Conservation (phyloP, 2,113 vertebrate species). For the Rhinopomastus cyanomelas region DNA sequence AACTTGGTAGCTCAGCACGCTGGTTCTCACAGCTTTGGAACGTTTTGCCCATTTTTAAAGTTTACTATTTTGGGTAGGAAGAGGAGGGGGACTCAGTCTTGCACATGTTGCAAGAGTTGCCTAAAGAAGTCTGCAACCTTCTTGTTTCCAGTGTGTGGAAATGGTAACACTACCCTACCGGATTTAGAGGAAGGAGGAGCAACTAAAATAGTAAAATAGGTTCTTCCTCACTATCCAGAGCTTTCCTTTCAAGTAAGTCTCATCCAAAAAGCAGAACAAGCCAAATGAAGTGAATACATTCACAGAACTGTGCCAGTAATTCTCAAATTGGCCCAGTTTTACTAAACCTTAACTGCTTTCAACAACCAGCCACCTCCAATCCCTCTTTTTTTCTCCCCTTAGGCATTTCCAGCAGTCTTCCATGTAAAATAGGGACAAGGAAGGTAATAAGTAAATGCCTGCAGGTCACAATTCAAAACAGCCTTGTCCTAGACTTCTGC, state of each 20-base stretch:
- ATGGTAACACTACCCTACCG: neutral
- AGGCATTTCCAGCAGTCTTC: neutral
- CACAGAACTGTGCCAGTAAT: neutral
- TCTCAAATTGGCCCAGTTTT: neutral
- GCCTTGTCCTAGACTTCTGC: neutral
- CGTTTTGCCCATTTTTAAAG: neutral
- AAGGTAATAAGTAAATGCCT: neutral
- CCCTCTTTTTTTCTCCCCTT: neutral
- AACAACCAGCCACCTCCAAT: neutral
- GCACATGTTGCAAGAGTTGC: neutral
- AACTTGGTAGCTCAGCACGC: neutral
- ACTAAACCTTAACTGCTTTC: neutral
- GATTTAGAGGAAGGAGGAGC: neutral
- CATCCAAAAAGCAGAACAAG: neutral
- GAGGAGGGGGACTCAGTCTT: neutral
- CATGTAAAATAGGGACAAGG: neutral
- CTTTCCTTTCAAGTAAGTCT: neutral
- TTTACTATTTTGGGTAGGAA: conserved; percentile 1
- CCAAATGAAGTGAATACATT: neutral
- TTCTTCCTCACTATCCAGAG: neutral
- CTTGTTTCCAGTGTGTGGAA: accelerated
- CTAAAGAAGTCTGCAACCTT: neutral
- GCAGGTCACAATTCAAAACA: neutral
- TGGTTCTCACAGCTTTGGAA: neutral
- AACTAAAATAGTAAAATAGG: neutral